Evolutionary conservation across 2,797 vertebrate genomes (phyloP).

Genomic region (Acanthiza pusilla): DNA sequence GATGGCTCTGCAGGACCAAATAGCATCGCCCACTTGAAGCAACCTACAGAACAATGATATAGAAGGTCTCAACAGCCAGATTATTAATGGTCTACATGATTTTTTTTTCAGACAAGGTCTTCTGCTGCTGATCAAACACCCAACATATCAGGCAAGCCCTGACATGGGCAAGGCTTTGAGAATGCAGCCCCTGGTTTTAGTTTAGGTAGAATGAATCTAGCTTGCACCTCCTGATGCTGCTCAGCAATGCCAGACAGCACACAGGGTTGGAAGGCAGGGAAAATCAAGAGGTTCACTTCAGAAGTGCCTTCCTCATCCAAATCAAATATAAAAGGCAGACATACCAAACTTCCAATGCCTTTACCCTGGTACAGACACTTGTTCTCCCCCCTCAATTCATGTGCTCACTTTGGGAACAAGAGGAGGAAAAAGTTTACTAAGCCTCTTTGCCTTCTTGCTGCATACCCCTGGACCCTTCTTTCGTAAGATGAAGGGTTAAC

Average conservation of each 20-base stretch:
- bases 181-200: background rate
- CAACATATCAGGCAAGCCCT: background rate
- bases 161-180: background rate
- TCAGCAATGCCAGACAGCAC: background rate
- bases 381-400: background rate
- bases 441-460: background rate
- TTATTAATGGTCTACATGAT: background rate
- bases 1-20: background rate
- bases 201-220: background rate
- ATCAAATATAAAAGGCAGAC: background rate
- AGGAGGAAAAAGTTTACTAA: background rate
- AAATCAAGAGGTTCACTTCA: background rate
- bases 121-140: background rate
- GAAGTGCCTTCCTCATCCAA: background rate
- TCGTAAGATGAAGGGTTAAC: background rate
- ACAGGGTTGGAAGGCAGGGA: accelerated
- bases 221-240: background rate
- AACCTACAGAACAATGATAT: background rate
- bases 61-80: background rate
- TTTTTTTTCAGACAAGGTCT: background rate
- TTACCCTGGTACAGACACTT: background rate
- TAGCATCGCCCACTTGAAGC: background rate
- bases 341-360: background rate
- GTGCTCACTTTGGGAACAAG: background rate
- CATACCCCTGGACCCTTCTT: background rate